Evolutionary conservation across 1,140 invertebrate species (phyloP).

Genomic region (Nylanderia fulva): DNA sequence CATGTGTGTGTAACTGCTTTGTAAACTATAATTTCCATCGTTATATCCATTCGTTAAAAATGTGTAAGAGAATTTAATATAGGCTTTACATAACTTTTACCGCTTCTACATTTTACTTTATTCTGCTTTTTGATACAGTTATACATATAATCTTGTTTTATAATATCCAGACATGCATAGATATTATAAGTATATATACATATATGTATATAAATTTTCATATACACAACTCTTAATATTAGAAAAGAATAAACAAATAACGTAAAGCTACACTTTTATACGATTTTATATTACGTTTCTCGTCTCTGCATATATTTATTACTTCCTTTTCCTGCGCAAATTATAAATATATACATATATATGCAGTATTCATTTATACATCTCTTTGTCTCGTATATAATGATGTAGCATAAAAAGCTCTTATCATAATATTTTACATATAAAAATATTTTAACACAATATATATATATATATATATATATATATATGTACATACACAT

Average conservation of each 20-base stretch:
- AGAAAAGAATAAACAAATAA: conserved; percentile 8
- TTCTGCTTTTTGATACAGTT: neutral
- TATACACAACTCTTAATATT: conserved; percentile 9
- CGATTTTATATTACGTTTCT: conserved; percentile 7
- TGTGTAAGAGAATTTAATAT: neutral
- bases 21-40: neutral
- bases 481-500: too few relatives aligned
- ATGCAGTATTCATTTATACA: neutral
- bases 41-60: neutral
- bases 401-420: neutral
- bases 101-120: neutral
- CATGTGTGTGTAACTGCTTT: neutral
- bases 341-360: too few relatives aligned
- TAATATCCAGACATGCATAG: neutral
- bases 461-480: too few relatives aligned
- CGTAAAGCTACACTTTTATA: conserved; percentile 9
- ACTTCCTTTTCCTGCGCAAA: neutral
- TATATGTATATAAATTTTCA: neutral
- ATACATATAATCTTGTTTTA: conserved; percentile 22
- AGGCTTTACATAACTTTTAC: neutral
- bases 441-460: neutral
- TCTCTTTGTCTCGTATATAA: neutral
- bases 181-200: neutral
- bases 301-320: neutral
- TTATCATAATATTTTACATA: neutral